Evolutionary conservation across 2,797 vertebrate genomes (phyloP), one percentile per base, ranked within the genome.

Genomic region (Pelodytes ibericus): DNA sequence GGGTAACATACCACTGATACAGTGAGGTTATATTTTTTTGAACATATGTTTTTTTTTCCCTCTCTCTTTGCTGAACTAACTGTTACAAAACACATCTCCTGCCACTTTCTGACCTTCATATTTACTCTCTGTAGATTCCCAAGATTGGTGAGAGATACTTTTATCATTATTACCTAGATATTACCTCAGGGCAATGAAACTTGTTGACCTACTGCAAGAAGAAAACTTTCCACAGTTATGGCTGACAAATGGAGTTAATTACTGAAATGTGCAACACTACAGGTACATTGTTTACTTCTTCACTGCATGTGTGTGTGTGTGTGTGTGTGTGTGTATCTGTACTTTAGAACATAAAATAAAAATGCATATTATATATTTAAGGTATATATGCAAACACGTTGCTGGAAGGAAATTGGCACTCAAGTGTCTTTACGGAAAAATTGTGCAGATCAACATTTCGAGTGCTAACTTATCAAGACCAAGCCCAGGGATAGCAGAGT

Each of bases 161-260:
- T 72, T 53, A 63, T 72, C 59, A 72, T 72, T 63, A 72, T 51
- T 63, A 72, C 71, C 59, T 53, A 72, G 27, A 72, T 63, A 53
- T 61, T 72, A 72, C 71, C 60, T 53, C 39, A 33, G 71, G 71
- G 71, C 71, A 62, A 62, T 53, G 20, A 60, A 53, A 63, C 71
- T 63, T 72, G 71, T 72, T 72, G 71, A 63, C 58, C 27, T 72
- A 62, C 71, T 22, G 13, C 27, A 72, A n/a, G 27, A 49, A 62
- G 59, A 72, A 63, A 72, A 36, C 13, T 62, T 63, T 53, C 4
- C 31, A 9, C 41, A 7, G 22, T 30, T 60, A 25, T 36, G 4
- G 27, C 16, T 36, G 71, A 61, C 16, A 63, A 56, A 56, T 18
- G 11, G n/a, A 33, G 29, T 25, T 56, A 69, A 24, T 67, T 29